A percentile compares a stretch with the other conserved stretches of the same genome.
These are phyloP conservation scores for Drosophila kohkoa DNA, from an alignment of 1,140 invertebrate genomes.

Conservation along the genomic window DNA sequence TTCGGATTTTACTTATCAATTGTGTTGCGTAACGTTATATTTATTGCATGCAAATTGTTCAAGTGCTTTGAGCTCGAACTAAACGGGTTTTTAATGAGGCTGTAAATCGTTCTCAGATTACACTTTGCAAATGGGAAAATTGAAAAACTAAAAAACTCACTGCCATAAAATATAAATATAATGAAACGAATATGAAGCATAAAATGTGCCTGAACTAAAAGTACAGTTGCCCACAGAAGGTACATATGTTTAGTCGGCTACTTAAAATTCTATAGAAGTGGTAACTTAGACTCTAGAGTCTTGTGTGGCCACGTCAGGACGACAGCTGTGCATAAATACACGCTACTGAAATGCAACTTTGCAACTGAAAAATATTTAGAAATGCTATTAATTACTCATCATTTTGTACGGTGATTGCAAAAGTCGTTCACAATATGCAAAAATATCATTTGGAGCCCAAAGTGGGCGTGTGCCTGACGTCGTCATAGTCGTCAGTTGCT, in stretches of 20 bases:
- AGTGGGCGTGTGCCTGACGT: slow-evolving; percentile 42
- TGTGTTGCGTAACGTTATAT: slow-evolving; percentile 31
- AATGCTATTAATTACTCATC: slow-evolving; percentile 54
- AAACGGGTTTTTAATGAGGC: slow-evolving; percentile 20
- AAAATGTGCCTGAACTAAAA: background rate
- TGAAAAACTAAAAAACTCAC: background rate
- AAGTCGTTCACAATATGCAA: slow-evolving; percentile 18
- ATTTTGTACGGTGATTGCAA: slow-evolving; percentile 15
- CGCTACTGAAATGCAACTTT: background rate
- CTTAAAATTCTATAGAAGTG: background rate
- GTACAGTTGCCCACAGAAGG: slow-evolving; percentile 34
- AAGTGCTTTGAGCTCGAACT: background rate
- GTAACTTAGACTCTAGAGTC: background rate
- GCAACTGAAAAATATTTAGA: slow-evolving; percentile 30
- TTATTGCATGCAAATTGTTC: slow-evolving; percentile 18
- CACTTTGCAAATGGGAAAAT: background rate
- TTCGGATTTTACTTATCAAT: slow-evolving; percentile 31
- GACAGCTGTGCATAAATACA: slow-evolving; percentile 38
- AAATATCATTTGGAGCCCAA: slow-evolving; percentile 11
- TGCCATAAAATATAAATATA: background rate
- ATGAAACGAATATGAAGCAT: background rate
- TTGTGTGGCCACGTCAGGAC: slow-evolving; percentile 34
- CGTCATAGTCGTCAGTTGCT: slow-evolving; percentile 51
- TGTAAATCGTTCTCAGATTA: background rate
- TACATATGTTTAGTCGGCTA: background rate